Base-by-base conservation (phyloP, 2,797 vertebrate genomes). In the Gymnothorax javanicus region DNA sequence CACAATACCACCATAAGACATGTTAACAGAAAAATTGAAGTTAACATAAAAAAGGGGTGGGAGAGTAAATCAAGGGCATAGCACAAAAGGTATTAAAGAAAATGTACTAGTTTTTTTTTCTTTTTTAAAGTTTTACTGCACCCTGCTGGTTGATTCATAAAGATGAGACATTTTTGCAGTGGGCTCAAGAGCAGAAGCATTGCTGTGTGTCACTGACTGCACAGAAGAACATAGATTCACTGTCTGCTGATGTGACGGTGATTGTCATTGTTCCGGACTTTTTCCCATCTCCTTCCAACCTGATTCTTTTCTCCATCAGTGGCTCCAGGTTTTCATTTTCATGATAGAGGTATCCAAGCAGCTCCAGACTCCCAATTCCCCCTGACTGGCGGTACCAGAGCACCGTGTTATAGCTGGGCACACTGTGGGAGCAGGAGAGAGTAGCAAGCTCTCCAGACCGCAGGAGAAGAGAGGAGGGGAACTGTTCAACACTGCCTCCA, bases 191-290 rank as follows among this genome's bases (percentile, higher is more conserved):
- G 15, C n/a, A 83, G 43, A 83, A 89, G 85, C 83, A 87, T 84
- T 90, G 91, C 91, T 89, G 92, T 93, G 93, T 0, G 3, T 2
- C 27, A 58, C 85, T 90, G 12, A 84, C 90, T 84, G 91, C 92
- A 85, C 93, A 94, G 89, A 90, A 91, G 87, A 91, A 93, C 71
- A 92, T 84, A 0, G 85, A 91, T 2, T 73, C 12, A 4, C 87
- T 91, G 89, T 93, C 91, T 60, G 25, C 85, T 33, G 54, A 73
- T 71, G 7, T 79, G n/a, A 60, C 3, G 13, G 85, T 60, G 33
- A 86, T 77, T 4, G 33, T 59, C 27, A 86, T 59, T 9, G 85
- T 27, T 17, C 54, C 71, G 2, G 52, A 33, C 71, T 17, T 59
- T 79, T 23, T 58, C 9, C 67, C 85, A 79, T 86, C 54, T 58